A percentile compares a stretch with the other conserved stretches of the same genome.
phyloP scores from a whole-genome alignment of 2,888 invertebrate species.

The Rugalucina vietnamica region DNA sequence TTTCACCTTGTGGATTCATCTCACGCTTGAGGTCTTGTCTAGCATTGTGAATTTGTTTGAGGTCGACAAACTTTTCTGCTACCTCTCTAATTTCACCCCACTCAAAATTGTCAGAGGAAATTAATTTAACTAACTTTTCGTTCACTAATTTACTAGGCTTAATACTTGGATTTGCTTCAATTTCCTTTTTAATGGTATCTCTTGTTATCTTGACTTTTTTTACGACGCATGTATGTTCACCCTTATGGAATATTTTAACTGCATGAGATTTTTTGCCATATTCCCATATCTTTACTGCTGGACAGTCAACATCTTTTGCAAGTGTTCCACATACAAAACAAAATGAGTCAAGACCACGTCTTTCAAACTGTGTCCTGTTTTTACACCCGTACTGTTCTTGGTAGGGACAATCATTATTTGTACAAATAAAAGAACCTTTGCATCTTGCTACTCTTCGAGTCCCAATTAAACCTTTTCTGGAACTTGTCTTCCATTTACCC shows the following conservation, averaged over 20 bases:
- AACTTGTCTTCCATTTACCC: neutral
- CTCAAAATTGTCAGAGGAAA: neutral
- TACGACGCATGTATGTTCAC: neutral
- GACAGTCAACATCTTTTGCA: neutral
- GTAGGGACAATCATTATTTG: neutral
- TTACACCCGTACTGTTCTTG: neutral
- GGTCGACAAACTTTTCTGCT: conserved; percentile 7
- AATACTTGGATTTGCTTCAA: neutral
- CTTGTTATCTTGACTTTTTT: neutral
- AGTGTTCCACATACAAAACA: neutral
- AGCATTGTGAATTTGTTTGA: conserved; percentile 1
- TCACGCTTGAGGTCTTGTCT: neutral
- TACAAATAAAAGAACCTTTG: neutral
- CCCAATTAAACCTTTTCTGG: neutral
- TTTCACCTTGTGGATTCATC: neutral
- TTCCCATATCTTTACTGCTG: neutral
- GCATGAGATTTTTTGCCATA: neutral
- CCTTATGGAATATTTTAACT: neutral
- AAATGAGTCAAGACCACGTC: neutral
- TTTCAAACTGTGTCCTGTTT: neutral
- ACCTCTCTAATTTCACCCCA: neutral
- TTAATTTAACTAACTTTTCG: neutral
- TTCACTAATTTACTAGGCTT: neutral
- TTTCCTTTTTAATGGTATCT: neutral
- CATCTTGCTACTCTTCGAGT: neutral